phyloP scores from a whole-genome alignment of 2,888 invertebrate species.

The Arctia plantaginis region DNA sequence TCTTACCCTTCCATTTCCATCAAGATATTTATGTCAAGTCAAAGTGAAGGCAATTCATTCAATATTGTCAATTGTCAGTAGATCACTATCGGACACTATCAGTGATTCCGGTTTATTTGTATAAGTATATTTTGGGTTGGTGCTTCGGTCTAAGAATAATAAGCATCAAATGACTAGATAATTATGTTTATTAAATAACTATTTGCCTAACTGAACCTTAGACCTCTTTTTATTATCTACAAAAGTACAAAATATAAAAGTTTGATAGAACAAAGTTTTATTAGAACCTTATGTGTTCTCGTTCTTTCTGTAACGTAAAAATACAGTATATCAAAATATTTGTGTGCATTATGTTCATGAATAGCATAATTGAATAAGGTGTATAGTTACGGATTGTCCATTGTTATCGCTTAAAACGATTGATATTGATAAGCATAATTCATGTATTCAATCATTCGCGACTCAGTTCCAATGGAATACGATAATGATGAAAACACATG shows the following conservation, averaged over 20 bases:
- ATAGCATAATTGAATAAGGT: conserved; percentile 9
- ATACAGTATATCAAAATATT: conserved; percentile 7
- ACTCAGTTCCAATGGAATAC: conserved; percentile 72
- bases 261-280: not conserved
- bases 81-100: not conserved
- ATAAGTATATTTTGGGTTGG: not conserved
- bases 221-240: not conserved
- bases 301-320: not conserved
- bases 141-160: not conserved
- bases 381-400: conserved; percentile 6
- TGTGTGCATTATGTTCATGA: conserved; percentile 10
- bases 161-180: not conserved
- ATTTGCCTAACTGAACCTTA: not conserved
- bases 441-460: conserved; percentile 54
- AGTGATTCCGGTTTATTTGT: not conserved
- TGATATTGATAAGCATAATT: conserved; percentile 27
- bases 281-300: not conserved
- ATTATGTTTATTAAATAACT: not conserved
- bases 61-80: too few relatives aligned
- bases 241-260: not conserved
- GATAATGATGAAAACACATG: conserved; percentile 79
- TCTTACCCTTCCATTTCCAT: too few relatives aligned
- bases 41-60: too few relatives aligned
- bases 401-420: conserved; percentile 6
- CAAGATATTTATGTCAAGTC: too few relatives aligned